phyloP scores from a whole-genome alignment of 35 echinoderm and acorn worm species.

The Apostichopus californicus region DNA sequence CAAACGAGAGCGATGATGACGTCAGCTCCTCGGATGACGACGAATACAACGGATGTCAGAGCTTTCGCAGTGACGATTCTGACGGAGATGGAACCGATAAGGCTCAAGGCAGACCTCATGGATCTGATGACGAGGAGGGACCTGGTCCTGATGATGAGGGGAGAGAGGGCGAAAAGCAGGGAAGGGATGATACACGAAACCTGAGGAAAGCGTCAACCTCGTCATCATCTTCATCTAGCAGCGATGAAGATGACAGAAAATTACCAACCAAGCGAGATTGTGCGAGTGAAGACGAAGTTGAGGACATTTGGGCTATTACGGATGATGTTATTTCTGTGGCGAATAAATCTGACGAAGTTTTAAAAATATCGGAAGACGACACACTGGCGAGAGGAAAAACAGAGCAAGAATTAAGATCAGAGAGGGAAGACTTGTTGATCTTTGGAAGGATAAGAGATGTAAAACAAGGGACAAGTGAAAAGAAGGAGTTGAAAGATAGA shows the following conservation, averaged over 20 bases:
- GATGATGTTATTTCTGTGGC: background rate
- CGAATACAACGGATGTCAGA: background rate
- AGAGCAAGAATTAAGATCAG: slow-evolving; percentile 1
- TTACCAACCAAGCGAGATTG: slow-evolving; percentile 22
- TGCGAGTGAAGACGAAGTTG: slow-evolving; percentile 44
- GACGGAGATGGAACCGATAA: background rate
- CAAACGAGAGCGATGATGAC: background rate
- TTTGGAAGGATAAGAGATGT: slow-evolving; percentile 35
- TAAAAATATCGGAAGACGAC: slow-evolving; percentile 30
- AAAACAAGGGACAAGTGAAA: background rate
- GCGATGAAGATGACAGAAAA: background rate
- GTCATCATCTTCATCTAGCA: background rate
- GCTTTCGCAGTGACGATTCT: background rate
- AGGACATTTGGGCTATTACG: slow-evolving; percentile 32
- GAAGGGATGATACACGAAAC: background rate
- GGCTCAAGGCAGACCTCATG: background rate
- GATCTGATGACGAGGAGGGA: background rate
- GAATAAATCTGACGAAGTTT: background rate
- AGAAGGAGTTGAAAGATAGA: background rate
- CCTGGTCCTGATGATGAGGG: background rate
- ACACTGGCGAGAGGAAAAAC: background rate
- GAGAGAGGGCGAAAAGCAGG: background rate
- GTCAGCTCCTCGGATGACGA: background rate
- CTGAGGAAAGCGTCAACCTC: background rate
- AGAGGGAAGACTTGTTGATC: slow-evolving; percentile 19